Evolutionary conservation across 2,113 vertebrate species (phyloP).

Genomic region (Lasiurus borealis): DNA sequence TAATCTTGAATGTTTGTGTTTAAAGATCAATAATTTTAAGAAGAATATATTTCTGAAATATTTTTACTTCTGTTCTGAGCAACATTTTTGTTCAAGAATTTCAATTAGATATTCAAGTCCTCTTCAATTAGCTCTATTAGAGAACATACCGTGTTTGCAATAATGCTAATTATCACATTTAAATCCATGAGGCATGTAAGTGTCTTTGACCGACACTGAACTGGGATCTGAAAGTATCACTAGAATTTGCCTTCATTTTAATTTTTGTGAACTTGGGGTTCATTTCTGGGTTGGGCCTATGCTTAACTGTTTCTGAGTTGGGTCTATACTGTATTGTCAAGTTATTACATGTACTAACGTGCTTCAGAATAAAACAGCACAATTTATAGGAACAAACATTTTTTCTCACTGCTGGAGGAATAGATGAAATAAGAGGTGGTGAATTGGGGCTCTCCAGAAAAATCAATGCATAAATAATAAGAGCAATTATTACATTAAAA

Average conservation of each 20-base stretch:
- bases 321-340: not conserved
- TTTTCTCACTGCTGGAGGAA: not conserved
- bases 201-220: not conserved
- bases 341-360: not conserved
- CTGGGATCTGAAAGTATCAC: not conserved
- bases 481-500: not conserved
- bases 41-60: slow-evolving; percentile 5
- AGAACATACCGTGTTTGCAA: not conserved
- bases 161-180: not conserved
- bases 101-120: not conserved
- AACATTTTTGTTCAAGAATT: not conserved
- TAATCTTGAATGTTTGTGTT: not conserved
- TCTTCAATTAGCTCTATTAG: not conserved
- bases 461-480: not conserved
- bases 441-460: not conserved
- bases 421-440: not conserved
- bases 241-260: not conserved
- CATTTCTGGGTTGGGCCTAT: not conserved
- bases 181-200: not conserved
- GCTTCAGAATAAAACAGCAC: not conserved
- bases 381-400: not conserved
- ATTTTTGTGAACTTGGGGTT: not conserved
- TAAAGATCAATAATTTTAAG: not conserved
- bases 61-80: not conserved
- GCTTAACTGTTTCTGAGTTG: not conserved